These are phyloP conservation scores for Digitonthophagus gazella DNA, from an alignment of 2,888 invertebrate genomes.

Conservation along the genomic window DNA sequence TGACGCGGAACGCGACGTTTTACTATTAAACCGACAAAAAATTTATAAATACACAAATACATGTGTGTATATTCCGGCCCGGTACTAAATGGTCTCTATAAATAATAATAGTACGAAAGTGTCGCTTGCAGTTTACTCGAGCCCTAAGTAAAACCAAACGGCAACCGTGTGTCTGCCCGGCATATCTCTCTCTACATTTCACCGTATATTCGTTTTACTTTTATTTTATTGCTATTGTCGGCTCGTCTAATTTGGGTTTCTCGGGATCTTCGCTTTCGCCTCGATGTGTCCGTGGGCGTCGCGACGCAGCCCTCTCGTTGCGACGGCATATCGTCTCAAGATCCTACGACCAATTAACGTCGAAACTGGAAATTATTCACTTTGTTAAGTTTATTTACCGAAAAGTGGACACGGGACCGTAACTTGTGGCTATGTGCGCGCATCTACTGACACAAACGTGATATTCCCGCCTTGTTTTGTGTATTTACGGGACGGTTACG, in stretches of 20 bases:
- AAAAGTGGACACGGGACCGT: no score
- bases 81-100: neutral
- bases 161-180: neutral
- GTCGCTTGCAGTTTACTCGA: neutral
- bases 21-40: conserved; percentile 7
- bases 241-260: conserved; percentile 28
- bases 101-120: neutral
- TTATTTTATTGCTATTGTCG: conserved; percentile 25
- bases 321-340: neutral
- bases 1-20: conserved; percentile 4
- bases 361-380: no score
- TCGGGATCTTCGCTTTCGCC: neutral
- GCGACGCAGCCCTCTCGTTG: conserved; percentile 3
- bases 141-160: neutral
- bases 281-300: neutral
- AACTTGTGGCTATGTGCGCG: conserved; percentile 18
- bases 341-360: no score
- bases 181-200: neutral
- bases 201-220: conserved; percentile 9
- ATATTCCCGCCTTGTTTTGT: neutral
- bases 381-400: no score
- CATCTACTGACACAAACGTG: conserved; percentile 1
- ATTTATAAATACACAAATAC: conserved; percentile 12
- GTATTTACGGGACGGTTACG: neutral
- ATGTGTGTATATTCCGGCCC: conserved; percentile 6